Evolutionary conservation across 1,140 invertebrate genomes (phyloP).

Genomic region (Bombus confusus): DNA sequence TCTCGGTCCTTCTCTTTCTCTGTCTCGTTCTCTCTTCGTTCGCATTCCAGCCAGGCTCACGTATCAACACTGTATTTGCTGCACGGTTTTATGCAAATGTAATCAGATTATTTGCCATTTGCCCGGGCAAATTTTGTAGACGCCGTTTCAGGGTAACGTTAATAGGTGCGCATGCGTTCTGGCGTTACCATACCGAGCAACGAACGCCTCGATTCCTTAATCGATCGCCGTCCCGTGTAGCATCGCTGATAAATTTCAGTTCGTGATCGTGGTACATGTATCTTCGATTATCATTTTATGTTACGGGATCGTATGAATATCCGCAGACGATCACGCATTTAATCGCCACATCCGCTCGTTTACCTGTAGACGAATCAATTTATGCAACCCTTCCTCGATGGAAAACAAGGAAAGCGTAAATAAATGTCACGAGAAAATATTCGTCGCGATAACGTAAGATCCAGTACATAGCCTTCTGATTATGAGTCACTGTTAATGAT

Average conservation of each 20-base stretch:
- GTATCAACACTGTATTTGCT: conserved; percentile 62
- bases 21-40: not conserved
- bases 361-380: not conserved
- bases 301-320: not conserved
- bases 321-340: not conserved
- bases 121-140: conserved; percentile 46
- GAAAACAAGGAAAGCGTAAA: not conserved
- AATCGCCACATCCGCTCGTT: not conserved
- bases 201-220: conserved; percentile 58
- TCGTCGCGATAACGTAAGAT: not conserved
- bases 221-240: conserved; percentile 38
- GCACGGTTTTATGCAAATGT: conserved; percentile 69
- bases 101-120: conserved; percentile 69
- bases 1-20: not conserved
- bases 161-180: conserved; percentile 47
- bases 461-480: no score
- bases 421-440: not conserved
- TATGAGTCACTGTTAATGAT: not conserved
- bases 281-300: conserved; percentile 50
- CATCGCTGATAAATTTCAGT: conserved; percentile 45
- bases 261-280: conserved; percentile 12
- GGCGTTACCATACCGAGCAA: conserved; percentile 1
- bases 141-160: conserved; percentile 40
- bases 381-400: not conserved
- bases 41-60: conserved; percentile 13